Percentiles rank a stretch among this genome's conserved stretches.
These are phyloP conservation scores for Drosophila paulistorum DNA, from an alignment of 1,140 invertebrate genomes.

Conservation along the genomic window DNA sequence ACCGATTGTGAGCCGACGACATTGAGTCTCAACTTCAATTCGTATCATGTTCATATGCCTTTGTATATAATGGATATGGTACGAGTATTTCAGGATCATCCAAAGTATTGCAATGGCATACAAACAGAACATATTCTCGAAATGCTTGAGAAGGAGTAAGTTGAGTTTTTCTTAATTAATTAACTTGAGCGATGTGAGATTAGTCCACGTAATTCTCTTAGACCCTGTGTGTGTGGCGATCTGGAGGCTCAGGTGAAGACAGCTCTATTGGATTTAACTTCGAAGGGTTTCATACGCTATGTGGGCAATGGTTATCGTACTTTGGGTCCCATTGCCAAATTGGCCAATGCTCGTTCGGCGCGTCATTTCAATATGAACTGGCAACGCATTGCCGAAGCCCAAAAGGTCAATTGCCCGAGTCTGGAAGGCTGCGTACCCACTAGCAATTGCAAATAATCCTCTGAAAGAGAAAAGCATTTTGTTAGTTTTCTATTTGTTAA, in stretches of 20 bases:
- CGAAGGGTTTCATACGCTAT: conserved; percentile 72
- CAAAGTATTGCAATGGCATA: conserved; percentile 68
- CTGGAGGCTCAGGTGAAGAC: conserved; percentile 73
- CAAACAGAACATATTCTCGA: conserved; percentile 68
- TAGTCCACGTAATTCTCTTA: conserved; percentile 17
- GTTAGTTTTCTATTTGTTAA: conserved; percentile 15
- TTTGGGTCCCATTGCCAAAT: conserved; percentile 75
- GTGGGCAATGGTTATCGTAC: conserved; percentile 75
- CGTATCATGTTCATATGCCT: conserved; percentile 72
- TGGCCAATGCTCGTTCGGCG: conserved; percentile 69
- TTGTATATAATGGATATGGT: conserved; percentile 76
- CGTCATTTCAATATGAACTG: conserved; percentile 72
- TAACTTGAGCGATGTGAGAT: not conserved
- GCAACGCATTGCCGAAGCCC: conserved; percentile 72
- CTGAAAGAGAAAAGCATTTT: conserved; percentile 1
- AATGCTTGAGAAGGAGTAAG: conserved; percentile 76
- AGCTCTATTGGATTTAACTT: conserved; percentile 63
- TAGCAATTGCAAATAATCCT: conserved; percentile 32
- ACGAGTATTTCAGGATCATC: conserved; percentile 77
- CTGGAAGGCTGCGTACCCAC: conserved; percentile 37
- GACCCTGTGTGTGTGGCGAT: conserved; percentile 72
- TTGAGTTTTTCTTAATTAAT: not conserved
- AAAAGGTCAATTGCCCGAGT: conserved; percentile 59
- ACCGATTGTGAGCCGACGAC: conserved; percentile 68
- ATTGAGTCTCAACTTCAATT: conserved; percentile 59